Percentiles rank a stretch among this genome's conserved stretches.
These are phyloP conservation scores for Acrobasis suavella DNA, from an alignment of 2,888 invertebrate genomes.

Conservation along the genomic window DNA sequence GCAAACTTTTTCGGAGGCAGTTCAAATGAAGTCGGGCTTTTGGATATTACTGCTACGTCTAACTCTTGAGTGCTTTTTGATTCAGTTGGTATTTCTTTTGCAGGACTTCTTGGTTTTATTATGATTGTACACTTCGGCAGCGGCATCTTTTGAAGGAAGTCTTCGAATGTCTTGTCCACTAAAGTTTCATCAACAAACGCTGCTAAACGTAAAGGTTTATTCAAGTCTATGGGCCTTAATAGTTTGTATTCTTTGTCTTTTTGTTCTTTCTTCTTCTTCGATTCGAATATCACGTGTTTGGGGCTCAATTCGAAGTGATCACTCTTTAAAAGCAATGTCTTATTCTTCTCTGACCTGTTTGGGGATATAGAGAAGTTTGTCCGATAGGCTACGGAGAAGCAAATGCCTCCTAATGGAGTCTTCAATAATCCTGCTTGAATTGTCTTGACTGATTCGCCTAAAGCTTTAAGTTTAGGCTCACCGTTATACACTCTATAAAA, in stretches of 20 bases:
- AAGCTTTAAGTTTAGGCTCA: slow-evolving; percentile 87
- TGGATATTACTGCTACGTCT: slow-evolving; percentile 52
- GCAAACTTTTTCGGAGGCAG: slow-evolving; percentile 72
- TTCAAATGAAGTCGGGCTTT: slow-evolving; percentile 68
- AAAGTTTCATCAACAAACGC: slow-evolving; percentile 86
- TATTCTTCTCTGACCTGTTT: slow-evolving; percentile 87
- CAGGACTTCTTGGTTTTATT: slow-evolving; percentile 58
- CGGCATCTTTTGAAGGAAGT: slow-evolving; percentile 65
- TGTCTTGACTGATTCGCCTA: slow-evolving; percentile 92
- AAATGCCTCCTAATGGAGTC: slow-evolving; percentile 93
- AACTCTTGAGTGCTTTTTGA: slow-evolving; percentile 69
- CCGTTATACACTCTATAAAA: slow-evolving; percentile 94
- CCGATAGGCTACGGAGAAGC: slow-evolving; percentile 92
- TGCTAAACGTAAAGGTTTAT: slow-evolving; percentile 88
- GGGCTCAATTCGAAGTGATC: slow-evolving; percentile 94
- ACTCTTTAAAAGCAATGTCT: slow-evolving; percentile 92
- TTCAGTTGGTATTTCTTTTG: slow-evolving; percentile 39
- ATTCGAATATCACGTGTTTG: slow-evolving; percentile 82
- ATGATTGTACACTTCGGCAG: slow-evolving; percentile 63
- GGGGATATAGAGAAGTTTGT: slow-evolving; percentile 97
- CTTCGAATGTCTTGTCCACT: slow-evolving; percentile 58
- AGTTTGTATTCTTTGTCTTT: slow-evolving; percentile 57
- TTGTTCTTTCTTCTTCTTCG: slow-evolving; percentile 83
- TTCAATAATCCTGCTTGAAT: slow-evolving; percentile 92
- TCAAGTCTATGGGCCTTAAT: slow-evolving; percentile 81